Percentiles rank a stretch among this genome's conserved stretches.
These are phyloP conservation scores for Stegastes partitus DNA, from an alignment of 2,113 vertebrate species.

Conservation along the genomic window DNA sequence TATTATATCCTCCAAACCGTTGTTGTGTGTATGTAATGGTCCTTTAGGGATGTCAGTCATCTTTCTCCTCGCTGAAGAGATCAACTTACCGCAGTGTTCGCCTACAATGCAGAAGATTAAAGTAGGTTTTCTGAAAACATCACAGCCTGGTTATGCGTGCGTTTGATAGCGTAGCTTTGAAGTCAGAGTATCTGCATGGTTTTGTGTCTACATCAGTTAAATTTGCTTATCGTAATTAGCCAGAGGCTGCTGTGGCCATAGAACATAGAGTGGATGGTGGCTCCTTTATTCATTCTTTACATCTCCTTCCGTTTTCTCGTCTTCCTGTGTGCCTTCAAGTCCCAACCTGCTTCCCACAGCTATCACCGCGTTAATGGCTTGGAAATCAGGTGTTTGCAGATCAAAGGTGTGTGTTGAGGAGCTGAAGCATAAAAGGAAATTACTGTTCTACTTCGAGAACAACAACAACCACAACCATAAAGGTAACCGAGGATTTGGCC, in stretches of 20 bases:
- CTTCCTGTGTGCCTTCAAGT: constrained; percentile 12
- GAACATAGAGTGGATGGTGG: constrained; percentile 1
- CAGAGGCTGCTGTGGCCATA: constrained; percentile 4
- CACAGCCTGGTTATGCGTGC: neutral
- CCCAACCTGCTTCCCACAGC: constrained; percentile 17
- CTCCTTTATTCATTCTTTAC: constrained; percentile 3
- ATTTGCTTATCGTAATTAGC: constrained; percentile 14
- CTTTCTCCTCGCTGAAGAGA: constrained; percentile 32
- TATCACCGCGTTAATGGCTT: constrained; percentile 34
- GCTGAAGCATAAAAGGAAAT: neutral
- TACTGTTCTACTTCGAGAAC: neutral
- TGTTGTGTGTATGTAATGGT: constrained; percentile 30
- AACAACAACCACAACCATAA: neutral
- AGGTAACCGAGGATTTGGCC: neutral
- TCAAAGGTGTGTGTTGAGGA: neutral
- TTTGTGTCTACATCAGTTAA: constrained; percentile 47
- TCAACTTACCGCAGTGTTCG: constrained; percentile 60
- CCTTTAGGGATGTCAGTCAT: neutral
- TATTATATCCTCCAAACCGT: constrained; percentile 19
- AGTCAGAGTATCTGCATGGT: constrained; percentile 19
- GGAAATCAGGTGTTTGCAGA: constrained; percentile 12
- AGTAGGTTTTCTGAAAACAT: constrained; percentile 1
- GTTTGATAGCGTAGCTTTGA: constrained; percentile 26
- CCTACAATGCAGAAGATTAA: constrained; percentile 32
- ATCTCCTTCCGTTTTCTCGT: constrained; percentile 2